These are phyloP conservation scores for Serinus canaria DNA, from an alignment of 2,113 vertebrate species.

Conservation along the genomic window DNA sequence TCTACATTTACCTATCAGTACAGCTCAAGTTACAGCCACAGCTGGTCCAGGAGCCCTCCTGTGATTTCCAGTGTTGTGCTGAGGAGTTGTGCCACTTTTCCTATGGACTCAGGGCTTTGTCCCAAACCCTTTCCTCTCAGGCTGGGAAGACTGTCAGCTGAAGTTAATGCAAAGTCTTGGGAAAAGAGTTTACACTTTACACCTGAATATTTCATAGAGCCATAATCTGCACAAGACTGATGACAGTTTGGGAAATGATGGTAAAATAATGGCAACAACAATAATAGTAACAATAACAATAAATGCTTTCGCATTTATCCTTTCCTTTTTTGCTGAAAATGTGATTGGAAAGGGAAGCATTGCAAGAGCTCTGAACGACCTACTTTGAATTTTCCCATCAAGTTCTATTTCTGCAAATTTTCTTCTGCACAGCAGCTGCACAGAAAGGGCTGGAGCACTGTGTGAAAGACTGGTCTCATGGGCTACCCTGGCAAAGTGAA, in stretches of 20 bases:
- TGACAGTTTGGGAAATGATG: neutral
- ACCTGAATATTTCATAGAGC: neutral
- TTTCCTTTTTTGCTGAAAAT: neutral
- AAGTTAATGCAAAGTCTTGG: neutral
- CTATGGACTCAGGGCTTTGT: neutral
- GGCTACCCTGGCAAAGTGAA: neutral
- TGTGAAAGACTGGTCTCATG: neutral
- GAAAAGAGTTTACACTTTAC: neutral
- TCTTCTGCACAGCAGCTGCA: neutral
- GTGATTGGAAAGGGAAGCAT: neutral
- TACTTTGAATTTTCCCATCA: neutral
- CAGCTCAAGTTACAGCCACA: neutral
- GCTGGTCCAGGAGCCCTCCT: neutral
- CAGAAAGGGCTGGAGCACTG: neutral
- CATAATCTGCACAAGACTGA: neutral
- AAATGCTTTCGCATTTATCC: neutral
- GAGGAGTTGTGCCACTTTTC: neutral
- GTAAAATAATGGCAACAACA: neutral
- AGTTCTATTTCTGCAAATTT: neutral
- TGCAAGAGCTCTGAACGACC: neutral
- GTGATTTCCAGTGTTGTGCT: neutral
- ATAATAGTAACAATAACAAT: neutral
- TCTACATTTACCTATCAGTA: neutral
- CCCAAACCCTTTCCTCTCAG: neutral
- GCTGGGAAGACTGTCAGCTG: neutral